Conservation (phyloP, 2,113 vertebrate genomes). For the Notarius quadriscutis region DNA sequence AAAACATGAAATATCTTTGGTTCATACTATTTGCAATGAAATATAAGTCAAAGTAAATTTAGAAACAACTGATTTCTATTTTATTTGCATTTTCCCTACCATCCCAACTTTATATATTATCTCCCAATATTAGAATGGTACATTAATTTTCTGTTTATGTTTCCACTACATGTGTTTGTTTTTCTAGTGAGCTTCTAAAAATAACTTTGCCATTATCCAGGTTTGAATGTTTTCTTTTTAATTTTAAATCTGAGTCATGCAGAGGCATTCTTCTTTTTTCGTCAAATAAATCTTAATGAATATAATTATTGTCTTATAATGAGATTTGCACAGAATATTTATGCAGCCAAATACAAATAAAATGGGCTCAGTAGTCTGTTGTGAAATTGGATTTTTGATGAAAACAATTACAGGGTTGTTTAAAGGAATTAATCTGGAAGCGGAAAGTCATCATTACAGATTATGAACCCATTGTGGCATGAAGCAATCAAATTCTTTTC, state of each 20-base stretch:
- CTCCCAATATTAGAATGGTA: too few species aligned
- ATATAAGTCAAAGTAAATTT: too few species aligned
- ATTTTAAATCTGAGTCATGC: not conserved
- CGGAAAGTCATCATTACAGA: constrained; percentile 57
- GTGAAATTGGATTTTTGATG: constrained; percentile 54
- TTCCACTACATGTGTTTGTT: not conserved
- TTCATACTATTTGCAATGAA: too few species aligned
- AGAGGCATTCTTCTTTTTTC: constrained; percentile 51
- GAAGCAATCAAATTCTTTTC: not conserved
- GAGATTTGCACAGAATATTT: constrained; percentile 5
- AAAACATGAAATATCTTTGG: too few species aligned
- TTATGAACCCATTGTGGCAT: constrained; percentile 28
- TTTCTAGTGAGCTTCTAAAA: constrained; percentile 19
- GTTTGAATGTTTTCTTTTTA: not conserved
- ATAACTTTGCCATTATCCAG: too few species aligned
- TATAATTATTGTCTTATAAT: constrained; percentile 59
- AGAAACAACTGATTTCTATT: too few species aligned
- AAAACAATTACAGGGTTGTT: constrained; percentile 64
- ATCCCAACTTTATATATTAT: not conserved
- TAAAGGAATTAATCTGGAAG: constrained; percentile 56
- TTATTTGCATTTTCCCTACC: too few species aligned
- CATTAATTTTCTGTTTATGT: constrained; percentile 7
- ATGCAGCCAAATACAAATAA: constrained; percentile 51
- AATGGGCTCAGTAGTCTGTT: constrained; percentile 56
- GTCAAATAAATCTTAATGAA: constrained; percentile 68